A percentile compares a stretch with the other conserved stretches of the same genome.
Evolutionary conservation across 53 echinoderm and acorn worm species (phyloP).

Genomic region (Echinarachnius parma): DNA sequence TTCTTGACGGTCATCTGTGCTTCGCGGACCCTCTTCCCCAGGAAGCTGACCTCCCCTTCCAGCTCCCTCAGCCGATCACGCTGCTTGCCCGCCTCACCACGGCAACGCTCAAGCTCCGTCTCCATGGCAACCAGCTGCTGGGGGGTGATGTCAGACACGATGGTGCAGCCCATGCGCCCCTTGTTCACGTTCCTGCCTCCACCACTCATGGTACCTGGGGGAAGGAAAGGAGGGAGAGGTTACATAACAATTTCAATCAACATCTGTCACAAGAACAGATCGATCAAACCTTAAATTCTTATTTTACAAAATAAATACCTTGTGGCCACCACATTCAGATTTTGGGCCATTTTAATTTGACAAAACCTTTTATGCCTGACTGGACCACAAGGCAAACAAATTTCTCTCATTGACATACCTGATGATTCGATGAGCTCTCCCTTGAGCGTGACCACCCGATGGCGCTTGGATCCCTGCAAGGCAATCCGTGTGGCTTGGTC

Average conservation of each 20-base stretch:
- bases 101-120: slow-evolving; percentile 58
- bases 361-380: no score
- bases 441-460: slow-evolving; percentile 80
- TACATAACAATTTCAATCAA: background rate
- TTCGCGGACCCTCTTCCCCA: slow-evolving; percentile 68
- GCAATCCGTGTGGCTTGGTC: slow-evolving; percentile 95
- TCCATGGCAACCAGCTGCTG: slow-evolving; percentile 72
- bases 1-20: slow-evolving; percentile 80
- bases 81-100: slow-evolving; percentile 46
- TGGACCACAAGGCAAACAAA: no score
- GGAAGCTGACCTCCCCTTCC: slow-evolving; percentile 59
- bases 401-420: slow-evolving; percentile 45
- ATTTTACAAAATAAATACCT: background rate
- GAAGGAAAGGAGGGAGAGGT: background rate
- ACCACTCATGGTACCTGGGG: slow-evolving; percentile 91
- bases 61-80: slow-evolving; percentile 70
- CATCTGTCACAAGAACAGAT: no score
- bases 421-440: slow-evolving; percentile 93
- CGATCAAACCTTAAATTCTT: background rate
- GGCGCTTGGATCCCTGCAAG: slow-evolving; percentile 79
- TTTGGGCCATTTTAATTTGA: no score
- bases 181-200: slow-evolving; percentile 83
- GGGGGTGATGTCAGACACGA: slow-evolving; percentile 72
- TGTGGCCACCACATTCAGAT: background rate
- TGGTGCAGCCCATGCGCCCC: slow-evolving; percentile 91